Base-by-base conservation (phyloP, 2,888 invertebrate species). In the Pheosia gnoma region DNA sequence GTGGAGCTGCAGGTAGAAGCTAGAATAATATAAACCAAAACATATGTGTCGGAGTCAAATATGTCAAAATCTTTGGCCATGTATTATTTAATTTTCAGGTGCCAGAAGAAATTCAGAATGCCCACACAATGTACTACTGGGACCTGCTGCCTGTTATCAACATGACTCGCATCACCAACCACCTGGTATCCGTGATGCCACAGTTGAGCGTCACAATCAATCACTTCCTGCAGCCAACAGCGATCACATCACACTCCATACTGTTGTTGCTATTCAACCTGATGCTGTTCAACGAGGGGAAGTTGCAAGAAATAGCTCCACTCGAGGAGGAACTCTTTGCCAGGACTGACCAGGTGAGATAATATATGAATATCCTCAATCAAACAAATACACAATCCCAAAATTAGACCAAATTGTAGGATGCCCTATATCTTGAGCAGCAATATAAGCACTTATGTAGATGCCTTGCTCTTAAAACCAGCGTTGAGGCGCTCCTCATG, bases 91-190 rank as follows among this genome's bases (percentile, higher is more conserved):
- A 37, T 38, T 38, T n/a, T 55, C 75, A 45, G 73, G 45, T 87
- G 49, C 79, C 84, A 2, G 87, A 89, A 67, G 87, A 88, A 57
- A 74, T 65, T 3, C 70, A 79, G 4, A 90, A 87, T 38, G 88
- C 89, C n/a, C 86, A 90, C 59, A 78, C 80, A 0, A 57, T 70
- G 0, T 92, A 91, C 74, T 93, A 92, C 70, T 81, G 86, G 81
- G 93, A 93, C 61, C 73, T 93, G 0, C 63, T 92, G 0, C 91
- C 93, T 0, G 81, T 91, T 0, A 88, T 93, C 58, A 91, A 93
- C 71, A 81, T 87, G 78, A 89, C 84, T 0, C 80, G 92, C 11
- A 84, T 89, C 0, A 76, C 87, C 37, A 91, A 89, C 65, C 82
- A 89, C 57, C 57, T 91, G 3, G 69, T 88, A 0, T 78, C 84